phyloP scores from a whole-genome alignment of 2,113 vertebrate species.

The Perca schrenkii region DNA sequence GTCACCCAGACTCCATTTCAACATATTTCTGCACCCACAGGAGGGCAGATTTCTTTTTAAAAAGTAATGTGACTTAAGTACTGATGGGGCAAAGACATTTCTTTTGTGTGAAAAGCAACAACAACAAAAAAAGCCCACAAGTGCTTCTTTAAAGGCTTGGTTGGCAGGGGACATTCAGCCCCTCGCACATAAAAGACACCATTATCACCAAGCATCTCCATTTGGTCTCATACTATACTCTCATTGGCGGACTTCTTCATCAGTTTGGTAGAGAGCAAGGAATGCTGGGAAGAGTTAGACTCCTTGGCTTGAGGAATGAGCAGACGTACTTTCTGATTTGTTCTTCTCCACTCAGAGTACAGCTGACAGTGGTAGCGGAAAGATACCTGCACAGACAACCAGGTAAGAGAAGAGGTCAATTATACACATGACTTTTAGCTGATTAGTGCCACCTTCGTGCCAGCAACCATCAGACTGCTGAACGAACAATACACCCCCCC shows the following conservation, averaged over 20 bases:
- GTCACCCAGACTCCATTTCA: slow-evolving; percentile 11
- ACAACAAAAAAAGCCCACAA: slow-evolving; percentile 39
- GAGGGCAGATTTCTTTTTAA: slow-evolving; percentile 5
- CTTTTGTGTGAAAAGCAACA: background rate
- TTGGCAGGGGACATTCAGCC: slow-evolving; percentile 40
- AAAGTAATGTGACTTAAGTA: slow-evolving; percentile 44
- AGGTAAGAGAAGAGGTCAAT: background rate
- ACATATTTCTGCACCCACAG: slow-evolving; percentile 11
- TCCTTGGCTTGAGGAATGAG: slow-evolving; percentile 87
- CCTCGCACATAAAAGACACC: slow-evolving; percentile 38
- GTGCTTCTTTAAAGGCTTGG: slow-evolving; percentile 62
- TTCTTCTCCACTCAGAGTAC: slow-evolving; percentile 96
- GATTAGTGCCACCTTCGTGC: too few relatives aligned
- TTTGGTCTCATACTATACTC: slow-evolving; percentile 88
- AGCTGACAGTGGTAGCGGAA: slow-evolving; percentile 99
- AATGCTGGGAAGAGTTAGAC: slow-evolving; percentile 86
- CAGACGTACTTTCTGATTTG: slow-evolving; percentile 94
- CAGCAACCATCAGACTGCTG: too few relatives aligned
- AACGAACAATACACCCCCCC: too few relatives aligned
- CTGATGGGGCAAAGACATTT: slow-evolving; percentile 48
- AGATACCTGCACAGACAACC: slow-evolving; percentile 86
- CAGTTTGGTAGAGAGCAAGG: slow-evolving; percentile 88
- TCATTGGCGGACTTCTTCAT: slow-evolving; percentile 90
- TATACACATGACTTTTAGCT: background rate
- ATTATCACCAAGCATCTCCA: background rate